These are phyloP conservation scores for Drosophila murphyi DNA, from an alignment of 1,140 invertebrate species.

Conservation along the genomic window DNA sequence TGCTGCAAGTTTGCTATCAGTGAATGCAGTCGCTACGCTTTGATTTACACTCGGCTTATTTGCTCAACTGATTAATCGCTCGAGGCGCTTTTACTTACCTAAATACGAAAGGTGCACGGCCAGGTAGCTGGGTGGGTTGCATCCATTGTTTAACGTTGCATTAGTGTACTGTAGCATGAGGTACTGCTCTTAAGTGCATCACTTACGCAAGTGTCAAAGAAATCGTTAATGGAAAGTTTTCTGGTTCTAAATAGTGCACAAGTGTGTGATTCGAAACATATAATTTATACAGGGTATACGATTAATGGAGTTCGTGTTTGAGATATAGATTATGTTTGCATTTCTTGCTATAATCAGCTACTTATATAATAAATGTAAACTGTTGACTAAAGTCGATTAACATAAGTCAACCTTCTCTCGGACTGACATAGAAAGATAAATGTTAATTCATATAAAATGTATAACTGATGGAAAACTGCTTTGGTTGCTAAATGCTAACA, in stretches of 20 bases:
- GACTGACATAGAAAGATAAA: too few species aligned
- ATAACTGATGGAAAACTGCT: too few species aligned
- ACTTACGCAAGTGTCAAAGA: neutral
- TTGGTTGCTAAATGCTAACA: too few species aligned
- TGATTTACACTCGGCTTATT: conserved; percentile 54
- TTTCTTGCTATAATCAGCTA: too few species aligned
- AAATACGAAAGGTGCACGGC: neutral
- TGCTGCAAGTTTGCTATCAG: conserved; percentile 21
- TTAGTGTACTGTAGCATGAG: conserved; percentile 8
- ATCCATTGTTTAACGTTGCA: conserved; percentile 30
- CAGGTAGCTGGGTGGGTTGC: neutral
- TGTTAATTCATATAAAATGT: too few species aligned
- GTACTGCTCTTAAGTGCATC: neutral
- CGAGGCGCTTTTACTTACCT: conserved; percentile 8
- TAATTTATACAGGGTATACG: too few species aligned
- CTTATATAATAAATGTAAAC: too few species aligned
- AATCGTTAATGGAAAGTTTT: neutral
- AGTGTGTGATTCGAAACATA: too few species aligned
- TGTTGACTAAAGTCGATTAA: too few species aligned
- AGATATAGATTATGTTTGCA: too few species aligned
- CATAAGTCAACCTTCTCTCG: too few species aligned
- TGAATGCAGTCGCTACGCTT: conserved; percentile 34
- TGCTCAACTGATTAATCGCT: conserved; percentile 66
- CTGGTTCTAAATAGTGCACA: neutral
- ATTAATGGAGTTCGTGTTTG: too few species aligned